These are phyloP conservation scores for Myopa testacea DNA, from an alignment of 2,888 invertebrate genomes.

Conservation along the genomic window DNA sequence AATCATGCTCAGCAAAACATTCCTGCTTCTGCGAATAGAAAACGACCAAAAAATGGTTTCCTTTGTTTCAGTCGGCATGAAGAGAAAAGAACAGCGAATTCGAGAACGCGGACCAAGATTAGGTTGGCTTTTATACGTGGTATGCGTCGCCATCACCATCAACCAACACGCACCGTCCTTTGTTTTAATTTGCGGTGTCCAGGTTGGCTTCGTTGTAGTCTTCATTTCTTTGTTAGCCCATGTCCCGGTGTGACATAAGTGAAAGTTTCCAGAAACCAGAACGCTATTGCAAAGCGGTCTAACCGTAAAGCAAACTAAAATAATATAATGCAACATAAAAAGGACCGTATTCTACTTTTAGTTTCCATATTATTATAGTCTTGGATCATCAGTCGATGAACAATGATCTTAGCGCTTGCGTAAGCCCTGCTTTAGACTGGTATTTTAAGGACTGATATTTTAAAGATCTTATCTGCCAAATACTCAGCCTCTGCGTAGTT, in stretches of 20 bases:
- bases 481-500: too few relatives aligned
- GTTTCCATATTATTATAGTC: too few relatives aligned
- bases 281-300: not conserved
- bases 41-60: constrained; percentile 7
- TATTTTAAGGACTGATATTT: too few relatives aligned
- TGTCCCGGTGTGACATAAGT: constrained; percentile 26
- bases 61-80: not conserved
- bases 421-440: too few relatives aligned
- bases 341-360: too few relatives aligned
- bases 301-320: not conserved
- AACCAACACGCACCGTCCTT: constrained; percentile 52
- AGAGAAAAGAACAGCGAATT: not conserved
- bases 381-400: too few relatives aligned
- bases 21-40: constrained; percentile 24
- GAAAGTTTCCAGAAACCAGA: not conserved
- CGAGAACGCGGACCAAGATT: not conserved
- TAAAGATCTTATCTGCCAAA: too few relatives aligned
- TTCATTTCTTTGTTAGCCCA: not conserved
- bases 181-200: constrained; percentile 12
- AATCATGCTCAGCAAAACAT: constrained; percentile 7
- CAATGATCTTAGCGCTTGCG: too few relatives aligned
- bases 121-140: constrained; percentile 46
- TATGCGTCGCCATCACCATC: constrained; percentile 56
- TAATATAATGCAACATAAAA: not conserved
- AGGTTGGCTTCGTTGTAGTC: not conserved